These are phyloP conservation scores for Syngnathus rostellatus DNA, from an alignment of 2,797 vertebrate species.

Conservation along the genomic window DNA sequence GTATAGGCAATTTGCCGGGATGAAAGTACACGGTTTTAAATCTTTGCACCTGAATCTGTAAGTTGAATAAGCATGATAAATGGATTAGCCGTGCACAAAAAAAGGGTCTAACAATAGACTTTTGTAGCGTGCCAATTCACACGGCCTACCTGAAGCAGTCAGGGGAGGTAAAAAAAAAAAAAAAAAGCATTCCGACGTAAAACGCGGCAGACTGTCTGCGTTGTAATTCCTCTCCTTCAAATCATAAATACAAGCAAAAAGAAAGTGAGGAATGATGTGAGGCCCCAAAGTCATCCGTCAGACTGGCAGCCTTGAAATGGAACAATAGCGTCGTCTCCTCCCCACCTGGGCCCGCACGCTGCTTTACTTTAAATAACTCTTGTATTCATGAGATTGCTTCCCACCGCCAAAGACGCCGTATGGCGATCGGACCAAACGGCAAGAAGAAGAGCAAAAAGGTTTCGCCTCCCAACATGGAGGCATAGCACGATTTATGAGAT, in stretches of 20 bases:
- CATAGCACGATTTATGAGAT: background rate
- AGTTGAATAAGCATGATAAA: background rate
- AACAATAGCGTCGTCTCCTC: conserved; percentile 24
- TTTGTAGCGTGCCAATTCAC: background rate
- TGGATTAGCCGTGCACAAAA: background rate
- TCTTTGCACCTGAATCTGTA: background rate
- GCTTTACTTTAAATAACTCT: conserved; percentile 39
- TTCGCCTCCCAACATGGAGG: background rate
- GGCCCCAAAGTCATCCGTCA: conserved; percentile 29
- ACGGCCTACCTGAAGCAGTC: background rate
- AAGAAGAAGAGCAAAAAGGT: background rate
- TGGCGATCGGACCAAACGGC: background rate
- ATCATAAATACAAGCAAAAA: conserved; percentile 22
- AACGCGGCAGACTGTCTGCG: conserved; percentile 1
- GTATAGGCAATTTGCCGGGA: background rate
- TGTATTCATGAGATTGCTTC: conserved; percentile 28
- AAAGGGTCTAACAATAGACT: background rate
- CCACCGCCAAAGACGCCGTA: background rate
- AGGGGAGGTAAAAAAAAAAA: no score
- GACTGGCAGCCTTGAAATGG: conserved; percentile 34
- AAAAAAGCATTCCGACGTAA: background rate
- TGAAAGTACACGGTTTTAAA: background rate
- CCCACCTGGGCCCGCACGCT: conserved; percentile 23
- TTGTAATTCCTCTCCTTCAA: conserved; percentile 26
- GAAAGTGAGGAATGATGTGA: conserved; percentile 16